phyloP scores from a whole-genome alignment of 2,113 vertebrate genomes.

The Chinchilla lanigera region DNA sequence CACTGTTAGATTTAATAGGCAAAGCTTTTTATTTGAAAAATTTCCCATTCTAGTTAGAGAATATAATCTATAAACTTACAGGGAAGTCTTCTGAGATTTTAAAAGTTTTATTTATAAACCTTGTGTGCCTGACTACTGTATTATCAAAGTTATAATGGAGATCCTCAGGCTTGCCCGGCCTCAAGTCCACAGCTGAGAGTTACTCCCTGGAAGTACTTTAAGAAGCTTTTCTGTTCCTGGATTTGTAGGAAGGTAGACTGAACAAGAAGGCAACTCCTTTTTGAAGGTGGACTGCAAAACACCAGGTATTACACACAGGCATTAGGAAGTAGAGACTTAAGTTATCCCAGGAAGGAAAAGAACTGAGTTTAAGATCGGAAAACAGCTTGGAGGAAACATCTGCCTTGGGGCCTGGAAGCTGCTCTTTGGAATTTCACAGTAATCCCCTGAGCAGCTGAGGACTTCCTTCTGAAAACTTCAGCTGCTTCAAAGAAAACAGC shows the following conservation, averaged over 20 bases:
- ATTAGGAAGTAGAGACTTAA: conserved; percentile 14
- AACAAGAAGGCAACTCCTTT: neutral
- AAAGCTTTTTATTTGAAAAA: conserved; percentile 22
- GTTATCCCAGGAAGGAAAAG: conserved; percentile 64
- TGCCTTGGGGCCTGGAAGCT: neutral
- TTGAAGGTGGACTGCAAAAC: neutral
- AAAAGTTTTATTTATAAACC: conserved; percentile 5
- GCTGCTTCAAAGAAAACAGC: conserved; percentile 24
- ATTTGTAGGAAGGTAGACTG: neutral
- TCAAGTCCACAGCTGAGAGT: neutral
- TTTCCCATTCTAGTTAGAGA: neutral
- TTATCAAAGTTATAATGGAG: neutral
- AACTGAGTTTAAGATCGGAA: conserved; percentile 16
- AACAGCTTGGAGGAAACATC: conserved; percentile 69
- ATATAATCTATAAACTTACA: neutral
- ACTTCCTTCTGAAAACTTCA: conserved; percentile 61
- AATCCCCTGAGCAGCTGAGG: neutral
- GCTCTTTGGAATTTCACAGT: conserved; percentile 6
- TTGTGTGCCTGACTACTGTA: neutral
- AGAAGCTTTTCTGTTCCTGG: neutral
- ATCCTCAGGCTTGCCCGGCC: neutral
- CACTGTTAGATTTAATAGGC: neutral
- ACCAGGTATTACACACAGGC: neutral
- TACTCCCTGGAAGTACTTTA: neutral
- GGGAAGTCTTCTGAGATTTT: neutral